These are phyloP conservation scores for Dendrolimus punctatus DNA, from an alignment of 1,140 invertebrate species.

Conservation along the genomic window DNA sequence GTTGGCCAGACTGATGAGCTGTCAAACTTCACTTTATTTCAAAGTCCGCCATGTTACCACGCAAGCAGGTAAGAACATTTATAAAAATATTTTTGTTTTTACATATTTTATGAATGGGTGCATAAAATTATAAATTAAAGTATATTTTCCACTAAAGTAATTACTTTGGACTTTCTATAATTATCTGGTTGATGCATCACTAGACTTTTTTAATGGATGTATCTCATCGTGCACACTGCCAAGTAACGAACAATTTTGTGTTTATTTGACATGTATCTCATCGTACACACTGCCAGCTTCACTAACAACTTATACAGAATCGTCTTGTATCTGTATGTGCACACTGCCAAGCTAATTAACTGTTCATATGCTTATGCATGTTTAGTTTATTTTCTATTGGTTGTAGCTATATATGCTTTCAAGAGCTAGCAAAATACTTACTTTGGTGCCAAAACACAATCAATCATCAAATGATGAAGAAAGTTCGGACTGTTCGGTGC, in stretches of 20 bases:
- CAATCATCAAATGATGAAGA: slow-evolving; percentile 19
- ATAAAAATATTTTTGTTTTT: slow-evolving; percentile 4
- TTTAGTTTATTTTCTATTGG: slow-evolving; percentile 11
- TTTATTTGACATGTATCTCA: slow-evolving; percentile 7
- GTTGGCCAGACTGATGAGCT: slow-evolving; percentile 7
- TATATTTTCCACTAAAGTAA: slow-evolving; percentile 5
- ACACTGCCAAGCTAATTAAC: slow-evolving; percentile 11
- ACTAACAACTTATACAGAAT: slow-evolving; percentile 14
- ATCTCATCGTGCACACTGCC: slow-evolving; percentile 11
- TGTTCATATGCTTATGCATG: slow-evolving; percentile 10
- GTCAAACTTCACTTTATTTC: slow-evolving; percentile 9
- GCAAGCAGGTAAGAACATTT: slow-evolving; percentile 8
- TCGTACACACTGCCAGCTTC: slow-evolving; percentile 11
- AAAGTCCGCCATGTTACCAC: slow-evolving; percentile 7
- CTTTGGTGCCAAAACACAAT: slow-evolving; percentile 21
- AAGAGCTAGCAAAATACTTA: slow-evolving; percentile 18
- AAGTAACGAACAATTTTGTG: slow-evolving; percentile 8
- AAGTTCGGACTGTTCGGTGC: slow-evolving; percentile 40
- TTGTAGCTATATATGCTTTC: slow-evolving; percentile 14
- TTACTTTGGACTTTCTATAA: slow-evolving; percentile 6
- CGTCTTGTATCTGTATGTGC: slow-evolving; percentile 10
- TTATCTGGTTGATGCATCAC: slow-evolving; percentile 9
- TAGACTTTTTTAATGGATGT: slow-evolving; percentile 10
- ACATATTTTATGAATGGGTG: slow-evolving; percentile 5
- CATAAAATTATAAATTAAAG: slow-evolving; percentile 5